Evolutionary conservation across 2,888 invertebrate species (phyloP), one percentile per base, ranked within the genome.

Genomic region (Eubasilissa splendida): DNA sequence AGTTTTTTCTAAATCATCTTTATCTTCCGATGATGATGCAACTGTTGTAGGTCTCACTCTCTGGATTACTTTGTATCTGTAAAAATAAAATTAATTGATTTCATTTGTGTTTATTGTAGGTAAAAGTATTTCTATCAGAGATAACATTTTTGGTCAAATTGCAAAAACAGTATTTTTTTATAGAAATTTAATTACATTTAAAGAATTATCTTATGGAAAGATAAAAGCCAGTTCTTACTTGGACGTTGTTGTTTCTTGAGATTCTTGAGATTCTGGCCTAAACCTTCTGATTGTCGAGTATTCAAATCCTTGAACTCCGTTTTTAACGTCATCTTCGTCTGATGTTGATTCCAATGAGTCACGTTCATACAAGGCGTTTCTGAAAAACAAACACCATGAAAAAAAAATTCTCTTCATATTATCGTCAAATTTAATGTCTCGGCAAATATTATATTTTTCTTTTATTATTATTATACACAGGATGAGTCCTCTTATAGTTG

Each of bases 271-370:
- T 4, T 90, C 89, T 1, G 91, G 91, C 84, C 92, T 89, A 80
- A 90, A 91, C 85, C 94, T 89, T 85, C 92, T 90, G 60, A 95
- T 93, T 2, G 94, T 94, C 2, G 93, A 93, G 85, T 95, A 95
- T 85, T 93, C 92, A 2, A 93, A 93, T 58, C 87, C 83, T 77
- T 84, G 84, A 0, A 84, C 81, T 77, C 66, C 79, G 63, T 84
- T 84, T 52, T 79, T 81, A 11, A 80, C 83, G 31, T 82, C 82
- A 63, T 79, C 70, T 52, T 82, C 76, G 33, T 82, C 77, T 9
- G 77, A 68, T n/a, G 79, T 80, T 59, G 65, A 60, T 5, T 74
- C 76, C 22, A 75, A 54, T 31, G 80, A 77, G 52, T 80, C 77
- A 42, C 82, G 58, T 60, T 82, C 80, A 59, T 78, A 80, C 33